Evolutionary conservation across 2,113 vertebrate species (phyloP).

Genomic region (Saguinus imperator): DNA sequence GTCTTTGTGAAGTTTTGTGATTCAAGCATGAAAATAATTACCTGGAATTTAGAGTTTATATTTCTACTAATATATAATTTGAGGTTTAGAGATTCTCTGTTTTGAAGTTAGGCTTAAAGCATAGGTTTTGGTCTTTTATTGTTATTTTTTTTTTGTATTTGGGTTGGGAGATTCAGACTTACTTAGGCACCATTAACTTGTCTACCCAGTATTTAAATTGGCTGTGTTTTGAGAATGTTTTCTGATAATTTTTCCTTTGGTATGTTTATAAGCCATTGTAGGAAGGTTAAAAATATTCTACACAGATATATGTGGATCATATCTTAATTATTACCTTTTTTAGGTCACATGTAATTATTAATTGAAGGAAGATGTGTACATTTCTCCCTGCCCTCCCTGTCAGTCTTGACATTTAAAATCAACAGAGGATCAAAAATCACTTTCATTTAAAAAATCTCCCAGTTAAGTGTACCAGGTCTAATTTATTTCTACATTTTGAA

Average conservation of each 20-base stretch:
- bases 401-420: conserved; percentile 25
- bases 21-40: background rate
- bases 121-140: background rate
- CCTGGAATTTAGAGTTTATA: background rate
- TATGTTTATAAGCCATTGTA: background rate
- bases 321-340: background rate
- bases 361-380: conserved; percentile 16
- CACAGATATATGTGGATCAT: background rate
- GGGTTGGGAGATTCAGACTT: background rate
- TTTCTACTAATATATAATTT: background rate
- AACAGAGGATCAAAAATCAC: background rate
- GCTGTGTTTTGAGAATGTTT: conserved; percentile 18
- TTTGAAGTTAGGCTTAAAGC: background rate
- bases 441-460: conserved; percentile 19
- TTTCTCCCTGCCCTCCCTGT: background rate
- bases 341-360: background rate
- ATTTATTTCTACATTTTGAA: conserved; percentile 30
- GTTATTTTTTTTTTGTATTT: background rate
- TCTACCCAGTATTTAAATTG: conserved; percentile 29
- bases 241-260: background rate
- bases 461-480: background rate
- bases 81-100: background rate
- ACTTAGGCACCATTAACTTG: background rate
- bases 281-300: background rate
- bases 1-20: conserved; percentile 14